Conservation (phyloP, 2,888 invertebrate genomes). For the Drosophila recens region DNA sequence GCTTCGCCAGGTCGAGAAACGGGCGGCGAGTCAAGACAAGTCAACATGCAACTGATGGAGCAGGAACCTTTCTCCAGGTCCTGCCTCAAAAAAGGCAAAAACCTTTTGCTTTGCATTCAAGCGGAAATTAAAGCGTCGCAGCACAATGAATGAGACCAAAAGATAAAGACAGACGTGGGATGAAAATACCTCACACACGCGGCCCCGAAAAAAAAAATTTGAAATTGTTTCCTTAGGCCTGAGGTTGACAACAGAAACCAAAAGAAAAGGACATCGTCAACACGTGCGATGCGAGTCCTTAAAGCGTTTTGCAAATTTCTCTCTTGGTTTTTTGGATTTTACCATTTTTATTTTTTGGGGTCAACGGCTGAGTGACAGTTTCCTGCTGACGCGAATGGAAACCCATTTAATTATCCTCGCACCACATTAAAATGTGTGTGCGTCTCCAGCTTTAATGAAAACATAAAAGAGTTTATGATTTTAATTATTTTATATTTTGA, state of each 20-base stretch:
- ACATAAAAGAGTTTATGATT: constrained; percentile 72
- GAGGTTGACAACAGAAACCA: constrained; percentile 45
- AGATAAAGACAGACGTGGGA: constrained; percentile 7
- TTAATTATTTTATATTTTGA: constrained; percentile 39
- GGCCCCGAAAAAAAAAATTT: constrained; percentile 30
- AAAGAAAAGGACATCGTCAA: constrained; percentile 27
- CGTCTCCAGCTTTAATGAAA: constrained; percentile 55
- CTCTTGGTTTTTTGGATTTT: constrained; percentile 10
- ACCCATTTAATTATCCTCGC: constrained; percentile 71
- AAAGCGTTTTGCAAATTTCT: constrained; percentile 52
- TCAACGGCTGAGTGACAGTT: constrained; percentile 69
- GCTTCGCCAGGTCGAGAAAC: constrained; percentile 53
- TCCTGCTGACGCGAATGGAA: constrained; percentile 39
- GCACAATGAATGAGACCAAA: constrained; percentile 25
- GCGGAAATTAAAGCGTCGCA: constrained; percentile 76
- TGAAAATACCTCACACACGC: constrained; percentile 45
- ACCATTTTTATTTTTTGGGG: constrained; percentile 39
- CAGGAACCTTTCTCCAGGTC: constrained; percentile 40
- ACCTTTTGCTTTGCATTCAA: constrained; percentile 78
- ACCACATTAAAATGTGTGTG: constrained; percentile 70
- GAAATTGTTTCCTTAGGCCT: constrained; percentile 72
- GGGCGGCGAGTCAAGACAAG: constrained; percentile 45
- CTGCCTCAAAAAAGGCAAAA: constrained; percentile 30
- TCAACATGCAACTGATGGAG: constrained; percentile 67
- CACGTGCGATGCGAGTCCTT: constrained; percentile 46